Conservation (phyloP, 37 sponge, comb jelly and placozoan genomes). For the Tethya wilhelma region DNA sequence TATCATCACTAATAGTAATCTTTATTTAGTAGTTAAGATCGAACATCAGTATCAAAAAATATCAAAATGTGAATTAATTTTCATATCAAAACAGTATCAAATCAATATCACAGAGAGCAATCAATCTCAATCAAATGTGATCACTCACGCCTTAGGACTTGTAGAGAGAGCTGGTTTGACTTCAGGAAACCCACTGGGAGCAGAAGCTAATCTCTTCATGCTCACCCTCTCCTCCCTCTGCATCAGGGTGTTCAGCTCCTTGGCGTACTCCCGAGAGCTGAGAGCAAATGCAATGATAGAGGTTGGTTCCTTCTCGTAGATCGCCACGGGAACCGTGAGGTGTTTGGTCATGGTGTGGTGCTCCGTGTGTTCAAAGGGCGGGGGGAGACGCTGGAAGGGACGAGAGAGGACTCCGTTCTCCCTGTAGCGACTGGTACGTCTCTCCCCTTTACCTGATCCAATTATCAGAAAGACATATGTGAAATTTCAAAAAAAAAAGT, state of each 20-base stretch:
- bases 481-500: too few relatives aligned
- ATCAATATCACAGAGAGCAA: too few relatives aligned
- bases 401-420: conserved; percentile 12
- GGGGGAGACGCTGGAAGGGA: conserved; percentile 49
- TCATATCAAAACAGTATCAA: too few relatives aligned
- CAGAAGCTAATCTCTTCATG: conserved; percentile 1
- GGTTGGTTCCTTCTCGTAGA: conserved; percentile 95
- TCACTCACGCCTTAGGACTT: conserved; percentile 26
- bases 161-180: background rate
- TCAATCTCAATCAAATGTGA: background rate
- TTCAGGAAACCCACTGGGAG: background rate
- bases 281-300: conserved; percentile 96
- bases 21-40: too few relatives aligned
- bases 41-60: too few relatives aligned
- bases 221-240: conserved; percentile 14
- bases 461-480: background rate
- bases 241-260: conserved; percentile 29
- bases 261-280: conserved; percentile 76
- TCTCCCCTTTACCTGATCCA: conserved; percentile 1
- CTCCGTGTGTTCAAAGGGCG: conserved; percentile 34
- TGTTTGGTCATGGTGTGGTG: conserved; percentile 42
- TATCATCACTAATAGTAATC: too few relatives aligned
- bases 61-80: too few relatives aligned
- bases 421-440: background rate
- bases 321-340: conserved; percentile 65